These are phyloP conservation scores for Cryptotermes secundus DNA, from an alignment of 1,140 invertebrate species.

Conservation along the genomic window DNA sequence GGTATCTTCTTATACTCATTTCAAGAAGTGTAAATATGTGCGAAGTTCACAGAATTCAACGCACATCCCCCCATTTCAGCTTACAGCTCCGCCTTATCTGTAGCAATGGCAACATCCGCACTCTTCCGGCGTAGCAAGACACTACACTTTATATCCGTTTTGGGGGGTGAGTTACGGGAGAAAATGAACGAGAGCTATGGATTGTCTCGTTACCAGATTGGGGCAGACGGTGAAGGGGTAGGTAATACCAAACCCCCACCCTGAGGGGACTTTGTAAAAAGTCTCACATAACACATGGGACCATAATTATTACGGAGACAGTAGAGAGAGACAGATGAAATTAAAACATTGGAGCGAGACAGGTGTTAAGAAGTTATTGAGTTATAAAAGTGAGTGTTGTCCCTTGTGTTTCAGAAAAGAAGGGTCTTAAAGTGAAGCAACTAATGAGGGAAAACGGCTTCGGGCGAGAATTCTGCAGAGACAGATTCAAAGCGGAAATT, in stretches of 20 bases:
- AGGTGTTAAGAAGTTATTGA: slow-evolving; percentile 6
- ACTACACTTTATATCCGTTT: background rate
- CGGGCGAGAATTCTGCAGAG: background rate
- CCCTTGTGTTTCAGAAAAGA: background rate
- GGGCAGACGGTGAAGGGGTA: background rate
- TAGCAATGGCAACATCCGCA: too few species aligned
- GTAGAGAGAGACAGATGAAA: background rate
- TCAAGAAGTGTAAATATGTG: too few species aligned
- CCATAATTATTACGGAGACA: background rate
- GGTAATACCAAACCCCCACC: background rate
- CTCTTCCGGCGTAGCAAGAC: background rate
- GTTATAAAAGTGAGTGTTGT: background rate
- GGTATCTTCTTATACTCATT: too few species aligned
- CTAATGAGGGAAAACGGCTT: background rate
- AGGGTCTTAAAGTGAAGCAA: background rate
- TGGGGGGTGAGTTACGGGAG: background rate
- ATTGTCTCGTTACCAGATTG: background rate
- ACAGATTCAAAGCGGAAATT: background rate
- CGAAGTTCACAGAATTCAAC: too few species aligned
- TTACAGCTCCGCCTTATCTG: too few species aligned
- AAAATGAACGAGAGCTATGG: background rate
- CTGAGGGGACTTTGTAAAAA: background rate
- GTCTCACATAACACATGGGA: background rate
- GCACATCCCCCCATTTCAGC: too few species aligned
- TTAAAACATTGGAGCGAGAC: background rate